A percentile compares a stretch with the other conserved stretches of the same genome.
phyloP scores from a whole-genome alignment of 2,888 invertebrate genomes.

The Colletes collaris region DNA sequence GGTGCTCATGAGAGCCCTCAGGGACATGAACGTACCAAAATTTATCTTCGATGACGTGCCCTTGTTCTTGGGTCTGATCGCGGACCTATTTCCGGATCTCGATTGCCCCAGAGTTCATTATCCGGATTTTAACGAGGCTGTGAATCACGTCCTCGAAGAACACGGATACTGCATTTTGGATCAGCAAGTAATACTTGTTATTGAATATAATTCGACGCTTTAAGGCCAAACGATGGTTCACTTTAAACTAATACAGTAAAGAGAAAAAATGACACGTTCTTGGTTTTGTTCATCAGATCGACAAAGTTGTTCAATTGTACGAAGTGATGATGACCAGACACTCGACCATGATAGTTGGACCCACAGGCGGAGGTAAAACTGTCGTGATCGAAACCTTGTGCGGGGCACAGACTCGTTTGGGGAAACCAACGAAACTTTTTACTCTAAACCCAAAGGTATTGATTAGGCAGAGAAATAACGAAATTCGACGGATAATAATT shows the following conservation, averaged over 20 bases:
- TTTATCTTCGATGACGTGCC: conserved; percentile 96
- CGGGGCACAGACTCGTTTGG: conserved; percentile 90
- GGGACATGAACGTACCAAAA: conserved; percentile 97
- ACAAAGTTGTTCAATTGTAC: conserved; percentile 95
- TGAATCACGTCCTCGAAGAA: conserved; percentile 87
- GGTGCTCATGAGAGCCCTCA: conserved; percentile 94
- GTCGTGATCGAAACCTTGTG: conserved; percentile 91
- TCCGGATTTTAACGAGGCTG: conserved; percentile 93
- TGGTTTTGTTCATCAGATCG: conserved; percentile 85
- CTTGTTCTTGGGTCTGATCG: conserved; percentile 93
- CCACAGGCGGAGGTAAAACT: conserved; percentile 96
- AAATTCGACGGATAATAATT: neutral
- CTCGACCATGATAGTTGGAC: conserved; percentile 95
- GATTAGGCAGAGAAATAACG: neutral
- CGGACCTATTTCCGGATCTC: conserved; percentile 95
- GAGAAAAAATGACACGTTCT: neutral
- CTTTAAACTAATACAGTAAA: too few species aligned
- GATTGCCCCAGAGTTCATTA: conserved; percentile 95
- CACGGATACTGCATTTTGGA: conserved; percentile 88
- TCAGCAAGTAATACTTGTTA: conserved; percentile 85
- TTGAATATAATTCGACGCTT: too few species aligned
- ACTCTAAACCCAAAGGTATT: conserved; percentile 93
- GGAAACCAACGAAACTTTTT: conserved; percentile 90
- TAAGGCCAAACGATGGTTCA: too few species aligned
- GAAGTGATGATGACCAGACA: conserved; percentile 98